Percentiles rank a stretch among this genome's conserved stretches.
phyloP scores from a whole-genome alignment of 2,113 vertebrate species.

The Silurus meridionalis region DNA sequence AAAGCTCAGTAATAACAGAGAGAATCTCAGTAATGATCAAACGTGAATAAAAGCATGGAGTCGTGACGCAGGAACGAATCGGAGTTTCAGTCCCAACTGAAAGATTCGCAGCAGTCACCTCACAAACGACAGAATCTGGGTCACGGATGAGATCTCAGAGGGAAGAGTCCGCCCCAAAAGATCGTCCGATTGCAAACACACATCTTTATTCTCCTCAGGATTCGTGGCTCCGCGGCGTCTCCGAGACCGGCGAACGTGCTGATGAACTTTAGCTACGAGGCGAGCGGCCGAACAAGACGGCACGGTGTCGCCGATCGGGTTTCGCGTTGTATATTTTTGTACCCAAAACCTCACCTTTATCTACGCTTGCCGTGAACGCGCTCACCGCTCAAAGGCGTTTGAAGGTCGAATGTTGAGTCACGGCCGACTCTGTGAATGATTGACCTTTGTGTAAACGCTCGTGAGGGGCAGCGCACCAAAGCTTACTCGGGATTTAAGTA shows the following conservation, averaged over 20 bases:
- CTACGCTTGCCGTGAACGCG: neutral
- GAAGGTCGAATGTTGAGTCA: neutral
- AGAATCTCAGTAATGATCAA: neutral
- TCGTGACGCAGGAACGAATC: neutral
- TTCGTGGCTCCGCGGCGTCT: too few species aligned
- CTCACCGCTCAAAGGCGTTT: neutral
- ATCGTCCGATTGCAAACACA: too few species aligned
- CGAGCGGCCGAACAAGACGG: neutral
- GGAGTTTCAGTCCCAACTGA: neutral
- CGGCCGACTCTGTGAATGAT: neutral
- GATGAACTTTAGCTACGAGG: constrained; percentile 39
- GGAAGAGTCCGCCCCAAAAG: too few species aligned
- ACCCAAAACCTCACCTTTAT: neutral
- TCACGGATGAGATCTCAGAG: too few species aligned
- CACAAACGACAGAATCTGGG: too few species aligned
- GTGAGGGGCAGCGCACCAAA: neutral
- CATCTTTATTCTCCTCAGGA: too few species aligned
- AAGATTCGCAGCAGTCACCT: neutral
- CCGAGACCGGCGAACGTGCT: too few species aligned
- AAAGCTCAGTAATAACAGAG: too few species aligned
- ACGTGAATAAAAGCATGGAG: too few species aligned
- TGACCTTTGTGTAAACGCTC: neutral
- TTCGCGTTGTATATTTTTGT: neutral
- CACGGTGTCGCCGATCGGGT: too few species aligned
- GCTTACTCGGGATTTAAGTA: neutral